Percentiles rank a stretch among this genome's conserved stretches.
Conservation (phyloP, 2,113 vertebrate genomes). For the Antechinus stuartii region DNA sequence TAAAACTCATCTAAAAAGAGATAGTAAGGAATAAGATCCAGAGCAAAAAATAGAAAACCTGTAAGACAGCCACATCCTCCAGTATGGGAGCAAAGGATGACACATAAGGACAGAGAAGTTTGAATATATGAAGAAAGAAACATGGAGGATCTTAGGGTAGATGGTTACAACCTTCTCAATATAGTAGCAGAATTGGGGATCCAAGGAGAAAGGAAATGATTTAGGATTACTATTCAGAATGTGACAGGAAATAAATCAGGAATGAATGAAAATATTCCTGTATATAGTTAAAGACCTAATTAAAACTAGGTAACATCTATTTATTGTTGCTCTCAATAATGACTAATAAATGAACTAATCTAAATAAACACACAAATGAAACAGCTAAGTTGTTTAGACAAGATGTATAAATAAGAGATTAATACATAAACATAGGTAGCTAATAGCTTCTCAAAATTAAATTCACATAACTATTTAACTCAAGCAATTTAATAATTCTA, state of each 20-base stretch:
- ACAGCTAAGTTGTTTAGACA: neutral
- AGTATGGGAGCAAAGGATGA: neutral
- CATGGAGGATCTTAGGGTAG: neutral
- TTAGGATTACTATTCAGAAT: neutral
- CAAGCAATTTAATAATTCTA: neutral
- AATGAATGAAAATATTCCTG: neutral
- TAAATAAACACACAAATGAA: neutral
- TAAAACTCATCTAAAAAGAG: neutral
- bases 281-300: neutral
- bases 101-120: neutral
- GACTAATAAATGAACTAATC: neutral
- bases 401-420: neutral
- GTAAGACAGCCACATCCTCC: neutral
- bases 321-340: neutral
- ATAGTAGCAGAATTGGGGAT: neutral
- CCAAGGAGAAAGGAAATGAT: neutral
- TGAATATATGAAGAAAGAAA: neutral
- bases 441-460: neutral
- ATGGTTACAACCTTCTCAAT: neutral
- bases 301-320: neutral
- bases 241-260: neutral
- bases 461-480: neutral
- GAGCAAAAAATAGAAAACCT: neutral
- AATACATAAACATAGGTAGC: neutral
- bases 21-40: neutral